Percentiles rank a stretch among this genome's conserved stretches.
Evolutionary conservation across 35 echinoderm and acorn worm species (phyloP).

Genomic region (Anneissia japonica): DNA sequence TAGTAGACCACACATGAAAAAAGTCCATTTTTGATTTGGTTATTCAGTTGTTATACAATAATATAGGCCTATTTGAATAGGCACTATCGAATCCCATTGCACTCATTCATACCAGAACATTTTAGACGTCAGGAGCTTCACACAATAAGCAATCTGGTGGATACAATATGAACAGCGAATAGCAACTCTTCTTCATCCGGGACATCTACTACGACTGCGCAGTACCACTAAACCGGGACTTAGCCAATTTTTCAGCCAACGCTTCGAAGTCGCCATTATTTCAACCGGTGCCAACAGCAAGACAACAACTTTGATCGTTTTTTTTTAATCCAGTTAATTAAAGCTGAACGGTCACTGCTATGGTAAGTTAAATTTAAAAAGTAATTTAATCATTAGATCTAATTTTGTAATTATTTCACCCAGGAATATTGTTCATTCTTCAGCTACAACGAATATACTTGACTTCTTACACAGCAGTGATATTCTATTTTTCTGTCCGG

Average conservation of each 20-base stretch:
- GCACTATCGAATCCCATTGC: too few relatives aligned
- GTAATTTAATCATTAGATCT: not conserved
- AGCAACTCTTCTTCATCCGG: constrained; percentile 38
- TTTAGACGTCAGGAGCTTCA: too few relatives aligned
- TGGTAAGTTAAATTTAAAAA: constrained; percentile 4
- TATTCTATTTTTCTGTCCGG: too few relatives aligned
- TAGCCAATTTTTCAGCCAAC: constrained; percentile 9
- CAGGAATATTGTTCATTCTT: not conserved
- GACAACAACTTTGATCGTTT: not conserved
- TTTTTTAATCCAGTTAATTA: not conserved
- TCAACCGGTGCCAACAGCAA: not conserved
- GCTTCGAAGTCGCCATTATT: constrained; percentile 30
- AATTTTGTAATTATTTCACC: not conserved
- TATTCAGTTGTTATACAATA: too few relatives aligned
- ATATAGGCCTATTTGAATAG: too few relatives aligned
- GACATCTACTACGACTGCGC: constrained; percentile 24
- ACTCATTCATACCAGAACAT: too few relatives aligned
- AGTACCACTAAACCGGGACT: constrained; percentile 35
- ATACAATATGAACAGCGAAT: too few relatives aligned
- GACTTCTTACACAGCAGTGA: too few relatives aligned
- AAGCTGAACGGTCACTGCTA: not conserved
- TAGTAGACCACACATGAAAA: too few relatives aligned
- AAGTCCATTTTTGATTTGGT: too few relatives aligned
- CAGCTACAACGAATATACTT: too few relatives aligned
- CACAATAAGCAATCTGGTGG: too few relatives aligned